Conservation (phyloP, 2,888 invertebrate genomes). For the Pediacus dermestoides region DNA sequence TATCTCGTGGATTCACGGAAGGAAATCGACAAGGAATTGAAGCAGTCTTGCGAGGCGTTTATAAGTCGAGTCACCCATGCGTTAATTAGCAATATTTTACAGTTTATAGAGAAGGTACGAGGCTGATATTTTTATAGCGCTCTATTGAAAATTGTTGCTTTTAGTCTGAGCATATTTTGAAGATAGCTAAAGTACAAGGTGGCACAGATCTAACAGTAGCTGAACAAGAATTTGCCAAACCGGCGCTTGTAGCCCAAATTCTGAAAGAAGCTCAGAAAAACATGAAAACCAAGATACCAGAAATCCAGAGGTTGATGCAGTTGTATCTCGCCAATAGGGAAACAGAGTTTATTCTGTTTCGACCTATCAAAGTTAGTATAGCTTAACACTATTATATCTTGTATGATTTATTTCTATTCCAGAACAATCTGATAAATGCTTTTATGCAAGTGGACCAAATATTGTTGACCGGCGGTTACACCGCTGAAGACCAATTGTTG, state of each 20-base stretch:
- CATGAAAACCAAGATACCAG: constrained; percentile 75
- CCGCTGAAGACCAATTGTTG: constrained; percentile 75
- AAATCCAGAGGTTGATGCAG: constrained; percentile 85
- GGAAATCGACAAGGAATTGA: constrained; percentile 91
- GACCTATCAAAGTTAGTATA: constrained; percentile 79
- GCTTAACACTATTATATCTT: constrained; percentile 14
- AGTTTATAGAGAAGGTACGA: constrained; percentile 73
- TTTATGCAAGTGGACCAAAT: constrained; percentile 83
- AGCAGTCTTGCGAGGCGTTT: constrained; percentile 83
- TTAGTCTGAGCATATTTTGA: constrained; percentile 50
- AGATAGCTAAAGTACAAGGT: constrained; percentile 21
- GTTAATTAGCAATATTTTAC: constrained; percentile 70
- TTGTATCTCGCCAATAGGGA: constrained; percentile 94
- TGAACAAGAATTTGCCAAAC: constrained; percentile 60
- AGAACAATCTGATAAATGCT: constrained; percentile 81
- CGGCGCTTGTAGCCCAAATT: constrained; percentile 49
- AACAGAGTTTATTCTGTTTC: constrained; percentile 94
- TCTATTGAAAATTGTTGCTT: neutral
- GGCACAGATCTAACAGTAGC: constrained; percentile 28
- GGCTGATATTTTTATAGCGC: neutral
- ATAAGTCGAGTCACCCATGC: constrained; percentile 75
- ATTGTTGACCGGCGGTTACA: constrained; percentile 70
- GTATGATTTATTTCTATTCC: neutral
- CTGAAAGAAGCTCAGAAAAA: constrained; percentile 74
- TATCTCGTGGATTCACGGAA: constrained; percentile 91